A percentile compares a stretch with the other conserved stretches of the same genome.
Conservation (phyloP, 2,113 vertebrate species). For the Vidua macroura region DNA sequence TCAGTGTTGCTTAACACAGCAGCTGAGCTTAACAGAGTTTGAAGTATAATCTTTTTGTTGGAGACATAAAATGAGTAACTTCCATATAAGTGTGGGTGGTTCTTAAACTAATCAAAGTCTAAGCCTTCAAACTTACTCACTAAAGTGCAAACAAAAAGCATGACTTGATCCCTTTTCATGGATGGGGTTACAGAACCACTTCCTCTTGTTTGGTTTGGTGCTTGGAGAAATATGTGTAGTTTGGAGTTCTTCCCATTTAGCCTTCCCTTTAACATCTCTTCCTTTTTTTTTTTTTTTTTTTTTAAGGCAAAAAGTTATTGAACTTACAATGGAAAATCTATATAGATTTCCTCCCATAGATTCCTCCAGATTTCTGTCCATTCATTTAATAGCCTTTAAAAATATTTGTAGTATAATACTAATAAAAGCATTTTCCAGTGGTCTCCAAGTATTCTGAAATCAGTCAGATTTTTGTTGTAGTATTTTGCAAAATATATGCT, state of each 20-base stretch:
- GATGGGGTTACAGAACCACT: neutral
- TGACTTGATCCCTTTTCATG: neutral
- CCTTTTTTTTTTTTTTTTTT: neutral
- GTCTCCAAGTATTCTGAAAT: neutral
- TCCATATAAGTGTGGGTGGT: neutral
- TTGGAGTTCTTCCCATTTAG: neutral
- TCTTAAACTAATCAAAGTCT: neutral
- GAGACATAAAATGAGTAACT: neutral
- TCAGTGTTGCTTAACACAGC: neutral
- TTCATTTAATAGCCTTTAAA: neutral
- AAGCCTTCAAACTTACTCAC: neutral
- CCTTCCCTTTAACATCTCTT: neutral
- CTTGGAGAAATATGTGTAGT: neutral
- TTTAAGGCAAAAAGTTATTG: neutral
- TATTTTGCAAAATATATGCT: neutral
- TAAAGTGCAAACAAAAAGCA: neutral
- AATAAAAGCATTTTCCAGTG: neutral
- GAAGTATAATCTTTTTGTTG: neutral
- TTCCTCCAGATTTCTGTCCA: neutral
- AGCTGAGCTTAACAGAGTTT: neutral
- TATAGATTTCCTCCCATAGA: neutral
- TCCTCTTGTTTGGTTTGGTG: neutral
- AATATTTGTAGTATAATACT: neutral
- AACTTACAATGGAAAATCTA: neutral
- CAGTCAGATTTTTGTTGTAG: neutral